Evolutionary conservation across 2,113 vertebrate species (phyloP).

Genomic region (Struthio camelus): DNA sequence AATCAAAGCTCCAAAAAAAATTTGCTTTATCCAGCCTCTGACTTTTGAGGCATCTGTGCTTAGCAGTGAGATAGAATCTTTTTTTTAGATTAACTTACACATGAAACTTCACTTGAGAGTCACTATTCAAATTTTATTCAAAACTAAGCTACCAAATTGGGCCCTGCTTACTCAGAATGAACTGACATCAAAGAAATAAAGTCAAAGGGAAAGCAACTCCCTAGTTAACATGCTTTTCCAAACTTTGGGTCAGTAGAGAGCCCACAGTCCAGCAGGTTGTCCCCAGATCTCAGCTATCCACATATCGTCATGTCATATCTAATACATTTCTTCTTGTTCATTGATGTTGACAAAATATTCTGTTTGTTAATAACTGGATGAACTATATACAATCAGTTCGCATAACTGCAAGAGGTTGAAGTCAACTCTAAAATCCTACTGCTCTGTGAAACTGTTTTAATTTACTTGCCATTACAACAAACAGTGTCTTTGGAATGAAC

Average conservation of each 20-base stretch:
- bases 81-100: not conserved
- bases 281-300: not conserved
- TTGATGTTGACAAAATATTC: not conserved
- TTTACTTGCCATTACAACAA: not conserved
- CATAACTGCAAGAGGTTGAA: not conserved
- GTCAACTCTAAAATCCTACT: not conserved
- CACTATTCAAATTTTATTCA: not conserved
- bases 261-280: accelerated
- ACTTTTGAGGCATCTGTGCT: not conserved
- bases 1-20: not conserved
- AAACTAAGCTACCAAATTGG: not conserved
- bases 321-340: not conserved
- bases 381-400: not conserved
- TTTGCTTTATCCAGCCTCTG: not conserved
- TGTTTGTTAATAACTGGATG: not conserved
- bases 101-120: not conserved
- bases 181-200: not conserved
- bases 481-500: not conserved
- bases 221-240: not conserved
- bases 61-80: not conserved
- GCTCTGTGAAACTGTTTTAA: not conserved
- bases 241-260: not conserved
- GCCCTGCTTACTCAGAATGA: not conserved
- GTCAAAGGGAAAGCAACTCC: not conserved
- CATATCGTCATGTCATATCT: not conserved